Evolutionary conservation across 2,113 vertebrate genomes (phyloP).

Genomic region (Paracanthobrama guichenoti): DNA sequence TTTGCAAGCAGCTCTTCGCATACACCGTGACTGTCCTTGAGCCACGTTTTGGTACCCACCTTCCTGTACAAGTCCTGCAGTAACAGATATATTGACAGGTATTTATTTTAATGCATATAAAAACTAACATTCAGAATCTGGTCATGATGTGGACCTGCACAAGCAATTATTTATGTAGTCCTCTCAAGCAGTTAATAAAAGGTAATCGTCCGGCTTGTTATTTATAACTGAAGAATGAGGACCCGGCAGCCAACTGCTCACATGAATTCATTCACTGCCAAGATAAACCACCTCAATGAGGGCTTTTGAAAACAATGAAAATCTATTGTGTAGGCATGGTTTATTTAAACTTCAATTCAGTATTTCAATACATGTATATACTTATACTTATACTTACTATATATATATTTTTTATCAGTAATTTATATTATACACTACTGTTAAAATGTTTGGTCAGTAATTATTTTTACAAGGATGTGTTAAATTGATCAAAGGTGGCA

Average conservation of each 20-base stretch:
- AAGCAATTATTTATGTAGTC: neutral
- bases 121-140: neutral
- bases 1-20: constrained; percentile 74
- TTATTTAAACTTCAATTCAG: neutral
- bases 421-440: too few species aligned
- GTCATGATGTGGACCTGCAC: neutral
- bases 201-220: neutral
- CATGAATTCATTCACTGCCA: neutral
- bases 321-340: neutral
- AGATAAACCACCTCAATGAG: neutral
- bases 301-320: neutral
- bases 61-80: constrained; percentile 76
- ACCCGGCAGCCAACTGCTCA: neutral
- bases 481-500: too few species aligned
- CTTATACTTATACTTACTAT: too few species aligned
- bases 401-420: too few species aligned
- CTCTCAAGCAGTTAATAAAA: neutral
- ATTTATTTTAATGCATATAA: neutral
- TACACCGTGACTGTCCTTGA: constrained; percentile 61
- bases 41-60: constrained; percentile 80
- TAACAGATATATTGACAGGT: neutral
- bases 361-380: neutral
- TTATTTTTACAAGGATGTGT: too few species aligned
- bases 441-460: too few species aligned
- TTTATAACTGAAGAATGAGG: neutral